Conservation (phyloP, 1,140 invertebrate genomes). For the Ooceraea biroi region DNA sequence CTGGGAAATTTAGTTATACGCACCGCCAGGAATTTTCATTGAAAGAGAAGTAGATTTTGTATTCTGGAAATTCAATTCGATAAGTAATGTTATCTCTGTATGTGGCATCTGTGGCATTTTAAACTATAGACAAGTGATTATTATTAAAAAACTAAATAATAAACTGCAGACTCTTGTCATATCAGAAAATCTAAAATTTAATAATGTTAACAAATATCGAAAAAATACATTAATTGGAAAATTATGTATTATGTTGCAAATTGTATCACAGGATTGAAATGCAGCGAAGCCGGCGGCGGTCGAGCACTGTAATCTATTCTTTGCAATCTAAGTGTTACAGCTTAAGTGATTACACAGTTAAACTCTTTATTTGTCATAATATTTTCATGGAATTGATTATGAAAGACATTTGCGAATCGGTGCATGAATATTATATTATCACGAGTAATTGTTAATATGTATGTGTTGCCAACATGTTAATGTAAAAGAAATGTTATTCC, state of each 20-base stretch:
- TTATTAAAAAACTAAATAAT: not conserved
- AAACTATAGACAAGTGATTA: too few species aligned
- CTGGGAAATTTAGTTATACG: not conserved
- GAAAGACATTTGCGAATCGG: not conserved
- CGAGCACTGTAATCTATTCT: slow-evolving; percentile 15
- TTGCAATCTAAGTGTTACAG: slow-evolving; percentile 20
- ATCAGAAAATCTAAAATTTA: too few species aligned
- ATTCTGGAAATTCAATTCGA: not conserved
- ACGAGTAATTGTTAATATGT: slow-evolving; percentile 16
- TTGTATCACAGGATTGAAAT: slow-evolving; percentile 12
- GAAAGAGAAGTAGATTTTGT: not conserved
- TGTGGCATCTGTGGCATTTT: too few species aligned
- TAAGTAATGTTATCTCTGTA: not conserved
- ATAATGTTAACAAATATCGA: too few species aligned
- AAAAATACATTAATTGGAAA: not conserved
- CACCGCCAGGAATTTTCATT: not conserved
- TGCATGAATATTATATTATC: not conserved
- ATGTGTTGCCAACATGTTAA: too few species aligned
- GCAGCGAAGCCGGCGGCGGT: not conserved
- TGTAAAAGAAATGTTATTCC: too few species aligned
- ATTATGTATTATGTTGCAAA: not conserved
- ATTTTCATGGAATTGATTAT: slow-evolving; percentile 31
- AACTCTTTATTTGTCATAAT: slow-evolving; percentile 17
- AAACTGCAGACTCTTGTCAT: not conserved
- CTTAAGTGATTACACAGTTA: slow-evolving; percentile 13